Evolutionary conservation across 2,888 invertebrate genomes (phyloP).

Genomic region (Drosophila falleni): DNA sequence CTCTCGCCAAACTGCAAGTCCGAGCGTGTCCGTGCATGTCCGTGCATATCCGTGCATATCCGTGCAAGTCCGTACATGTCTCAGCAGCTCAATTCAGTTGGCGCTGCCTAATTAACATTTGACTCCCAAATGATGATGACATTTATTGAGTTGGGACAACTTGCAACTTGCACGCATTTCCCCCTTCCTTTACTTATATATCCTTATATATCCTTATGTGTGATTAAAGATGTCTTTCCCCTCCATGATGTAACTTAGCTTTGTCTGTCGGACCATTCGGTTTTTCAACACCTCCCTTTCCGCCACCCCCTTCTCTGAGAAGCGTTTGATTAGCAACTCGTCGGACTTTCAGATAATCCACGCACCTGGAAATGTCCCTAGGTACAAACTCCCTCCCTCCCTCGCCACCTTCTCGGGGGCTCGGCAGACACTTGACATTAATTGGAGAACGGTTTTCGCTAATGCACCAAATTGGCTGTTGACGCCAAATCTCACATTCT

Average conservation of each 20-base stretch:
- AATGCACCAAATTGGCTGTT: constrained; percentile 80
- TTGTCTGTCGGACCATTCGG: constrained; percentile 57
- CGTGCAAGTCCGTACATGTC: constrained; percentile 20
- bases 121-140: constrained; percentile 34
- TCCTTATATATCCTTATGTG: neutral
- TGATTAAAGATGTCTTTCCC: constrained; percentile 57
- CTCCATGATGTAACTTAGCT: constrained; percentile 13
- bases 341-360: constrained; percentile 56
- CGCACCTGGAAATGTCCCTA: constrained; percentile 34
- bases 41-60: constrained; percentile 28
- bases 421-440: constrained; percentile 67
- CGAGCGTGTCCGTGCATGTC: constrained; percentile 5
- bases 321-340: constrained; percentile 70
- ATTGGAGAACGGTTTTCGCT: constrained; percentile 80
- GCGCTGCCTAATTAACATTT: constrained; percentile 57
- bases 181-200: too few species aligned
- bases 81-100: constrained; percentile 9
- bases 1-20: constrained; percentile 33
- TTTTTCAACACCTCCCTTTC: constrained; percentile 40
- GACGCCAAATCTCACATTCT: constrained; percentile 75
- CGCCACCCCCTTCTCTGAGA: neutral
- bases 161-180: constrained; percentile 33
- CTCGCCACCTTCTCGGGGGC: neutral
- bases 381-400: too few species aligned
- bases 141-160: constrained; percentile 63